These are phyloP conservation scores for Aradus depressus DNA, from an alignment of 2,888 invertebrate species.

Conservation along the genomic window DNA sequence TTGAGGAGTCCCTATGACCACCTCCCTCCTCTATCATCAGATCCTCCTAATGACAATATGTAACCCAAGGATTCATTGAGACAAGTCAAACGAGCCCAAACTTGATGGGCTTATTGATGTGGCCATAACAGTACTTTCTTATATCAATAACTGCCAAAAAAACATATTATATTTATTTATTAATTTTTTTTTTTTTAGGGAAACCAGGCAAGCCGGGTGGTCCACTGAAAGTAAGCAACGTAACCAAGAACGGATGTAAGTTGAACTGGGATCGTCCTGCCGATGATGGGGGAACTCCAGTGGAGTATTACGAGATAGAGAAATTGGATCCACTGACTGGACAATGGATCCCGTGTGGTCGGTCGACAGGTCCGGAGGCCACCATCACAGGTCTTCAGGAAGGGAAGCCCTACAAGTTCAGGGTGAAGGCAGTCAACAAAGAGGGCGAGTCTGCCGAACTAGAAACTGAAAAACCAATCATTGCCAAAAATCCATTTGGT, in stretches of 20 bases:
- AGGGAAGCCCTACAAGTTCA: conserved; percentile 96
- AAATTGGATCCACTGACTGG: conserved; percentile 85
- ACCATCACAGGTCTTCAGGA: conserved; percentile 75
- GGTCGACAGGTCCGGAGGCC: conserved; percentile 73
- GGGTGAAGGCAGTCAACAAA: conserved; percentile 94
- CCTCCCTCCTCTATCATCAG: too few relatives aligned
- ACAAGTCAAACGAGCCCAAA: too few relatives aligned
- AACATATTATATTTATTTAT: too few relatives aligned
- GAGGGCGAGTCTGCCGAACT: conserved; percentile 96
- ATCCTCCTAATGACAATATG: too few relatives aligned
- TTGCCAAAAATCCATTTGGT: conserved; percentile 98
- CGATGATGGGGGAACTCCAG: conserved; percentile 88
- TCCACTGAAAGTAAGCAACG: conserved; percentile 75
- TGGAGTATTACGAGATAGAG: conserved; percentile 93
- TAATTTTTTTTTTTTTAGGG: conserved; percentile 30
- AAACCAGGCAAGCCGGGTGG: conserved; percentile 47
- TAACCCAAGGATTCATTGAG: too few relatives aligned
- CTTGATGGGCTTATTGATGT: too few relatives aligned
- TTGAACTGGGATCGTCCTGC: conserved; percentile 88
- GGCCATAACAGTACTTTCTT: too few relatives aligned
- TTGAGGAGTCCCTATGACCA: too few relatives aligned
- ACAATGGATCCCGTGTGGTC: conserved; percentile 86
- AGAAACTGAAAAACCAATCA: conserved; percentile 83
- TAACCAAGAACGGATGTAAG: conserved; percentile 85
- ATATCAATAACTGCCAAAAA: too few relatives aligned